Conservation (phyloP, 2,888 invertebrate species). For the Xestia ashworthii region DNA sequence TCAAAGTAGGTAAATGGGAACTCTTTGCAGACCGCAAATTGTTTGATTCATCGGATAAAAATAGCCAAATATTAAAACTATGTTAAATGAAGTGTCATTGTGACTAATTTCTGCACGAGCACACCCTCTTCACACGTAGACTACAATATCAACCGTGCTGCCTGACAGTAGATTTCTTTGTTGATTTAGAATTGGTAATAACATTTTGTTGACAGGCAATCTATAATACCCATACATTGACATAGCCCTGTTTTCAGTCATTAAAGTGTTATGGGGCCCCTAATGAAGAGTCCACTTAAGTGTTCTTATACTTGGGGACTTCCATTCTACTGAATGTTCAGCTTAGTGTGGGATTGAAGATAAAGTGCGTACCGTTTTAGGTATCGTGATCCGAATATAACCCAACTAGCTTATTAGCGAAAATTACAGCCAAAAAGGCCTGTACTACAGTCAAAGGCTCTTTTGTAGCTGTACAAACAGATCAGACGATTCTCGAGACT, state of each 20-base stretch:
- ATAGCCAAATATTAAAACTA: no score
- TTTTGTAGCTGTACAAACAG: no score
- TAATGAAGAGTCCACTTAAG: slow-evolving; percentile 14
- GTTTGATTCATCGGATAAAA: slow-evolving; percentile 6
- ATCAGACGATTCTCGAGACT: no score
- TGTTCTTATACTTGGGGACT: background rate
- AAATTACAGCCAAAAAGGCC: no score
- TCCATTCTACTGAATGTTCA: background rate
- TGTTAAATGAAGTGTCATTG: background rate
- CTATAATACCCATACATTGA: background rate
- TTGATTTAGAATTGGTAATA: slow-evolving; percentile 3
- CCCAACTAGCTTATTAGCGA: no score
- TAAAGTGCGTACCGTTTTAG: slow-evolving; percentile 2
- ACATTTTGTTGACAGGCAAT: background rate
- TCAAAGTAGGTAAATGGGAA: background rate
- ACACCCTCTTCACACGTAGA: slow-evolving; percentile 7
- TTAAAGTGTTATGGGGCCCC: background rate
- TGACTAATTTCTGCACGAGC: background rate
- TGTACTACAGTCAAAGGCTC: no score
- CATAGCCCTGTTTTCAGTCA: background rate
- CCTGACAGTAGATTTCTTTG: background rate
- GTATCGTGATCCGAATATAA: slow-evolving; percentile 1
- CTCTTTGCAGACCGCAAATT: background rate
- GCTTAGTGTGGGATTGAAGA: background rate
- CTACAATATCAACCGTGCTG: slow-evolving; percentile 4